A percentile compares a stretch with the other conserved stretches of the same genome.
These are phyloP conservation scores for Pemphigus obesinymphae DNA, from an alignment of 1,140 invertebrate genomes.

Conservation along the genomic window DNA sequence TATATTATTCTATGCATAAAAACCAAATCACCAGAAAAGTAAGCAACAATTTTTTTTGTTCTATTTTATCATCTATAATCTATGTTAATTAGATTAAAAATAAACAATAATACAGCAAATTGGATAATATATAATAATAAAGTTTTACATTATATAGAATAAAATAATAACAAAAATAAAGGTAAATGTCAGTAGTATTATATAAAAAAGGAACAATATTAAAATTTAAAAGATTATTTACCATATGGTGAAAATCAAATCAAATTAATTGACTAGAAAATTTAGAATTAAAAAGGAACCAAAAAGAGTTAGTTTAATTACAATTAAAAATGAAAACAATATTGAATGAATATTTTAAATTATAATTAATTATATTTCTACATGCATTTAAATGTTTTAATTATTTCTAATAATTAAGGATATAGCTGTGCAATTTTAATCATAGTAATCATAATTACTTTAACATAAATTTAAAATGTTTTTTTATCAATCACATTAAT, in stretches of 20 bases:
- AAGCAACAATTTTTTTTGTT: no score
- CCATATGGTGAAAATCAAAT: background rate
- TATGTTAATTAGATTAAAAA: background rate
- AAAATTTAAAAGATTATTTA: background rate
- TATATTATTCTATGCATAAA: no score
- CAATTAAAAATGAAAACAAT: background rate
- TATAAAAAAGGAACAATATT: background rate
- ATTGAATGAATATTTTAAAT: background rate
- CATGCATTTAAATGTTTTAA: no score
- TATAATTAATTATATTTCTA: background rate
- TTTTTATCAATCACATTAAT: background rate
- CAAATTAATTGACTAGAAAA: constrained; percentile 4
- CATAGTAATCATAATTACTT: background rate
- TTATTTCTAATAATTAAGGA: background rate
- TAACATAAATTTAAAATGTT: background rate
- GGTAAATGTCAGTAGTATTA: background rate
- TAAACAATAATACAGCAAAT: background rate
- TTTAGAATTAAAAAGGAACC: constrained; percentile 1
- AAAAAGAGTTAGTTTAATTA: background rate
- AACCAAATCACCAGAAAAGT: no score
- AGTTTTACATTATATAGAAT: background rate
- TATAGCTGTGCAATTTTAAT: background rate
- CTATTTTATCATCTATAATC: background rate
- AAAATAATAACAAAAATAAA: background rate
- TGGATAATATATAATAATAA: background rate